Conservation (phyloP, 2,888 invertebrate genomes). For the Melieria picta region DNA sequence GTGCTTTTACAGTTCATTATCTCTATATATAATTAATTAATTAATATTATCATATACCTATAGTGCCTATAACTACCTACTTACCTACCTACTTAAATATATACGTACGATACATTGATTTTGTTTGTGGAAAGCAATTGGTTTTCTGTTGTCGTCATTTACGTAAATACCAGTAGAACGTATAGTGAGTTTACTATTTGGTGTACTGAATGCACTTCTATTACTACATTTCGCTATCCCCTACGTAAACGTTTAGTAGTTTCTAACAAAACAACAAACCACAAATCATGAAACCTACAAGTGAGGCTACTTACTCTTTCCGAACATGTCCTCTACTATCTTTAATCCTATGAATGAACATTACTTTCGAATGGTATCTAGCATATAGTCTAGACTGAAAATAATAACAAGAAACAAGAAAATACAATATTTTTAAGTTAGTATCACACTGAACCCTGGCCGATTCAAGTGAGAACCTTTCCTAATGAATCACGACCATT, state of each 20-base stretch:
- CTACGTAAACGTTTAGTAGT: conserved; percentile 4
- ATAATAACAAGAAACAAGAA: too few relatives aligned
- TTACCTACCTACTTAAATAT: conserved; percentile 16
- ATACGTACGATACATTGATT: conserved; percentile 10
- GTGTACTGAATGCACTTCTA: conserved; percentile 41
- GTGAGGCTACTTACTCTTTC: background rate
- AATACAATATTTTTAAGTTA: too few relatives aligned
- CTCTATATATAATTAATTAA: conserved; percentile 5
- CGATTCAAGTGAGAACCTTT: too few relatives aligned
- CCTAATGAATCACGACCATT: too few relatives aligned
- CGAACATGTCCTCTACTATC: conserved; percentile 1
- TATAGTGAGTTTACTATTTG: conserved; percentile 28
- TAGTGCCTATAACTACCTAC: conserved; percentile 7
- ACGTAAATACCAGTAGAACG: conserved; percentile 14
- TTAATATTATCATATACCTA: conserved; percentile 9
- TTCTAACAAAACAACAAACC: background rate
- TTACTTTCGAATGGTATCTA: too few relatives aligned
- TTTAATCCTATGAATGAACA: too few relatives aligned
- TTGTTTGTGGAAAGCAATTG: too few relatives aligned
- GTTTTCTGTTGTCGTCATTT: conserved; percentile 15
- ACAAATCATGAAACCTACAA: background rate
- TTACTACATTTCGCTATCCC: conserved; percentile 21
- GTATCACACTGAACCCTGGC: too few relatives aligned
- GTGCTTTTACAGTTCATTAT: conserved; percentile 51
- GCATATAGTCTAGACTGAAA: too few relatives aligned